Base-by-base conservation (phyloP, 2,797 vertebrate genomes). In the Chelonia mydas region DNA sequence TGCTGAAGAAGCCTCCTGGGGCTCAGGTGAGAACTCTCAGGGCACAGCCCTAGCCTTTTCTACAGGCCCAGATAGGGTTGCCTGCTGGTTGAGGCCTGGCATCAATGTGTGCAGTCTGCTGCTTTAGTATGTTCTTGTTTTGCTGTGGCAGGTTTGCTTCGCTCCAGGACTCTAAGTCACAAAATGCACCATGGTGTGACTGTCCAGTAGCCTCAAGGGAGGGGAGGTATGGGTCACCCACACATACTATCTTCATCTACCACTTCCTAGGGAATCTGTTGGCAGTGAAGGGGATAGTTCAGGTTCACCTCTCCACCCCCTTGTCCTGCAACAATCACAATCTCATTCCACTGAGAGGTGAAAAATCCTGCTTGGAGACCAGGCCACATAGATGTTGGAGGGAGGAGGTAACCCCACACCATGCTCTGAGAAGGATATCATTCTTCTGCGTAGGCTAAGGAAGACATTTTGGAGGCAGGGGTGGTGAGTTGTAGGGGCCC, bases 1-100 rank as follows among this genome's bases (percentile, higher is more conserved):
- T 99, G 76, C 95, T 99, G 83, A 99, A 99, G 98, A 99, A 99
- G 94, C 99, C 99, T 54, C 99, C 99, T 2, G 99, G 99, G 90
- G 99, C 99, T 33, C 99, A 99, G 98, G 98, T 98, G 93, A 97
- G 97, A 53, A 5, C 5, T 41, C 10, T 15, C 7, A 31, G 25
- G 45, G 74, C 27, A 31, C 31, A 16, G 74, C 13, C 9, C 27
- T 49, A 49, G 23, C 45, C 45, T 31, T 45, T 23, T 23, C n/a
- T 72, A 72, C n/a, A 10, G 65, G 10, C 37, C 21, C 31, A 33
- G 12, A 12, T 31, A 59, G 57, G 5, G 28, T 3, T 59, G 61
- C 19, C 61, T 68, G 16, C 61, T 68, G n/a, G 19, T 11, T 6
- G 68, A 5, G 68, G 10, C 37, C 11, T 72, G 68, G 9, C 37